Base-by-base conservation (phyloP, 2,113 vertebrate species). In the Epinephelus moara region DNA sequence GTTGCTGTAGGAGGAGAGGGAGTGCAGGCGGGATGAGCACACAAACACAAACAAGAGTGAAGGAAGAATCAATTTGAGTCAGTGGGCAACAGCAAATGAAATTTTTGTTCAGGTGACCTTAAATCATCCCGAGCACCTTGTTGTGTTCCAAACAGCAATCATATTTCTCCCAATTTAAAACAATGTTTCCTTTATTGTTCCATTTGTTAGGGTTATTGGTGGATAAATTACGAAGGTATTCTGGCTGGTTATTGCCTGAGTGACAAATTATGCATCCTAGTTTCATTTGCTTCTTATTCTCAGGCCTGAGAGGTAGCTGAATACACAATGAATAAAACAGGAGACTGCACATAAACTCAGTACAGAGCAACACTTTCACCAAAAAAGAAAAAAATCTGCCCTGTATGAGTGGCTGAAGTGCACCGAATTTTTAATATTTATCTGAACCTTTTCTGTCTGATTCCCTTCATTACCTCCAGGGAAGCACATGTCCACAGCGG, bases 401-500 rank as follows among this genome's bases (percentile, higher is more conserved):
- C 37, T 66, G n/a, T 4, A 40, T 1, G 13, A 25, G 12, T 8
- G 21, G 40, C 59, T 57, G 21, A 66, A 37, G 55, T 19, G 45
- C 17, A 52, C 23, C 50, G 40, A 56, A 23, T 9, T 64, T 33
- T 37, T 37, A 37, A 37, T 27, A 15, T 76, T 76, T 19, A 45
- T 73, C 23, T 15, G 19, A 78, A 68, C 14, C 14, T 4, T 3
- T 21, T 30, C 19, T 47, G 50, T 82, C 56, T 70, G 50, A 71
- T 59, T 66, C 17, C 4, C 42, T 64, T 67, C 42, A 8, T 84
- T 76, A 30, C n/a, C 67, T 85, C 27, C 89, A 99, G 98, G 97
- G 75, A 98, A 98, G 85, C 96, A 95, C 82, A 75, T 96, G 71
- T 96, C 97, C 76, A 96, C 94, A 0, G 94, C 95, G 80, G 98